These are phyloP conservation scores for Mycalesis mineus DNA, from an alignment of 2,888 invertebrate genomes.

Conservation along the genomic window DNA sequence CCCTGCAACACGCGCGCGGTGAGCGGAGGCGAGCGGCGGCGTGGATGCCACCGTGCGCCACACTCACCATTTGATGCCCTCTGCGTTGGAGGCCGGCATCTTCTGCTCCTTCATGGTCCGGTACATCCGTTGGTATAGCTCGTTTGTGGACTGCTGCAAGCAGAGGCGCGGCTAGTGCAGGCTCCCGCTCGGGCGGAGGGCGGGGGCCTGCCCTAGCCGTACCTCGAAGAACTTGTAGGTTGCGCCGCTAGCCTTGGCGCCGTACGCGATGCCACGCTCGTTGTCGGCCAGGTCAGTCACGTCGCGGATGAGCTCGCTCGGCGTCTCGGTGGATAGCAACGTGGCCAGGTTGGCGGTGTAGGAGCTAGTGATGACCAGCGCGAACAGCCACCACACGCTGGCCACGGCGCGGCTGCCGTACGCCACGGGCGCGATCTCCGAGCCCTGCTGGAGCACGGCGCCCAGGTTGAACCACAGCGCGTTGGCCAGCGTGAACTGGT, in stretches of 20 bases:
- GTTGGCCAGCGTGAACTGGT: slow-evolving; percentile 90
- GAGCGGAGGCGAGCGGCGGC: not conserved
- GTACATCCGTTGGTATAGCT: slow-evolving; percentile 86
- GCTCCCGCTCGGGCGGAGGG: no score
- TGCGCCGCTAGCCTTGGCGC: slow-evolving; percentile 89
- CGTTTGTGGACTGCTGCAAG: slow-evolving; percentile 84
- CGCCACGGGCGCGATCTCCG: slow-evolving; percentile 92
- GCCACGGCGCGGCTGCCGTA: slow-evolving; percentile 92
- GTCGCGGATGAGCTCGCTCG: slow-evolving; percentile 82
- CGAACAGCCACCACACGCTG: slow-evolving; percentile 93
- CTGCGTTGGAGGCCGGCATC: slow-evolving; percentile 76
- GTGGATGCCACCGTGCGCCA: not conserved
- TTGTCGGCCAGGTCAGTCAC: slow-evolving; percentile 89
- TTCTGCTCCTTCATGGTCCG: slow-evolving; percentile 82
- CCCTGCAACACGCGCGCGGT: slow-evolving; percentile 26
- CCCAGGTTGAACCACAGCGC: slow-evolving; percentile 94
- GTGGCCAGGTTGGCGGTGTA: slow-evolving; percentile 96
- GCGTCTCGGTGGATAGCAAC: slow-evolving; percentile 88
- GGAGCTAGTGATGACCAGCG: slow-evolving; percentile 89
- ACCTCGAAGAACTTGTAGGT: slow-evolving; percentile 94
- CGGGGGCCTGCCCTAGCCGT: no score
- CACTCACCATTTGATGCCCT: slow-evolving; percentile 78
- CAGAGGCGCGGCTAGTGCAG: slow-evolving; percentile 80
- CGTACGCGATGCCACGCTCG: slow-evolving; percentile 89
- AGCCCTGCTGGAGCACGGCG: slow-evolving; percentile 90